phyloP scores from a whole-genome alignment of 2,888 invertebrate species.

The Phengaris arion region DNA sequence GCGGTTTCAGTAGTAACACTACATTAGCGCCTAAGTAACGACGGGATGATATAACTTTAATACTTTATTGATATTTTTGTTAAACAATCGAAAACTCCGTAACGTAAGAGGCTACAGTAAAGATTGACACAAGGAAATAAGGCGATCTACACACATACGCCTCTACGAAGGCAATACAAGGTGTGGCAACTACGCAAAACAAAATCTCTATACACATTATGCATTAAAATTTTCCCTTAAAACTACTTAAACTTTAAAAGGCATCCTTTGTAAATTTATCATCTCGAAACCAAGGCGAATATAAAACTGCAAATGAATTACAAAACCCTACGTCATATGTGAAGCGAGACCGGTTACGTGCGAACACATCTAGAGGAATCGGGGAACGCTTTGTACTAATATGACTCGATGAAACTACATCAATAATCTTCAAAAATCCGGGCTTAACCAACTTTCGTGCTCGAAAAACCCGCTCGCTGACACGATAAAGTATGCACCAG shows the following conservation, averaged over 20 bases:
- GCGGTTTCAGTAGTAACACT: slow-evolving; percentile 49
- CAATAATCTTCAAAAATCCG: slow-evolving; percentile 18
- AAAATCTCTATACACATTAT: slow-evolving; percentile 66
- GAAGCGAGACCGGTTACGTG: slow-evolving; percentile 63
- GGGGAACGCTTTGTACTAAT: slow-evolving; percentile 71
- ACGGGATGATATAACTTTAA: neutral
- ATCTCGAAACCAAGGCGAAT: slow-evolving; percentile 53
- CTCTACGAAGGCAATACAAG: slow-evolving; percentile 57
- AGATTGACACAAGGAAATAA: slow-evolving; percentile 42
- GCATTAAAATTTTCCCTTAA: slow-evolving; percentile 62
- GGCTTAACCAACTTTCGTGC: slow-evolving; percentile 53
- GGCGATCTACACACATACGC: slow-evolving; percentile 50
- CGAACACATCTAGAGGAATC: slow-evolving; percentile 59
- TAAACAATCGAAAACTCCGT: neutral
- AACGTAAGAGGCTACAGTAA: slow-evolving; percentile 24
- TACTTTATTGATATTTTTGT: slow-evolving; percentile 11
- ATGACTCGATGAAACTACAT: slow-evolving; percentile 46
- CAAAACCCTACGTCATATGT: slow-evolving; percentile 65
- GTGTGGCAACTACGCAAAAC: slow-evolving; percentile 58
- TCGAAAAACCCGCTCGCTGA: slow-evolving; percentile 41
- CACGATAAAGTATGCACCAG: slow-evolving; percentile 40
- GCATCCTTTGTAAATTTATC: slow-evolving; percentile 70
- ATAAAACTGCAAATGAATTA: slow-evolving; percentile 64
- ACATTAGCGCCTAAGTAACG: slow-evolving; percentile 23
- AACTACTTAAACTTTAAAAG: slow-evolving; percentile 74